Base-by-base conservation (phyloP, 2,797 vertebrate genomes). In the Distichodus sexfasciatus region DNA sequence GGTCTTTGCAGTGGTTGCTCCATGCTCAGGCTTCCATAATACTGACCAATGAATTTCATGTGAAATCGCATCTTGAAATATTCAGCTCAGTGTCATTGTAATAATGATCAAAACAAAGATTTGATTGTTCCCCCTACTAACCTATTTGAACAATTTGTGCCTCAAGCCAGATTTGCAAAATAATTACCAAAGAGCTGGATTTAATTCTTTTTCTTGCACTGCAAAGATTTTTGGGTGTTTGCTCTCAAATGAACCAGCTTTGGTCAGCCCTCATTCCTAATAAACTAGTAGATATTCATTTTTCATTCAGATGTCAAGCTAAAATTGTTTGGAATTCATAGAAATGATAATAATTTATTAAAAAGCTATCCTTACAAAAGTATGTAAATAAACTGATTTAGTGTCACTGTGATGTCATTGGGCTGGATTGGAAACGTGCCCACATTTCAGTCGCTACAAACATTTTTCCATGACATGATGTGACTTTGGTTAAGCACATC, bases 1-100 rank as follows among this genome's bases (percentile, higher is more conserved):
- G 81, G 81, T 69, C 76, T 78, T 80, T 76, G 72, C 72, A 81
- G 83, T 80, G 76, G 81, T 66, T 63, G 75, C 83, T 76, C 73
- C 75, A 82, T 64, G 78, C 77, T 69, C 53, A 72, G 61, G 72
- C 76, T 73, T 79, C 55, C 61, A 72, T 54, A 46, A 35, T 51
- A 64, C 41, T 63, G 44, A 60, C 62, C 59, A 47, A 38, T 19
- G 3, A 53, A 54, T 60, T 62, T 58, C 15, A 51, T 24, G n/a
- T 65, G 55, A 46, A 67, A 40, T 53, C 10, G 40, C 65, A 72
- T 65, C 21, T 50, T 68, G 28, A 48, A 60, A 61, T 29, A 44
- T 61, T 71, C 60, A 61, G 47, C 59, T 76, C 23, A 60, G 67
- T 69, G 71, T 14, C 44, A 64, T 57, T 54, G 7, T 48, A 28